These are phyloP conservation scores for Pammene aurita DNA, from an alignment of 2,888 invertebrate species.

Conservation along the genomic window DNA sequence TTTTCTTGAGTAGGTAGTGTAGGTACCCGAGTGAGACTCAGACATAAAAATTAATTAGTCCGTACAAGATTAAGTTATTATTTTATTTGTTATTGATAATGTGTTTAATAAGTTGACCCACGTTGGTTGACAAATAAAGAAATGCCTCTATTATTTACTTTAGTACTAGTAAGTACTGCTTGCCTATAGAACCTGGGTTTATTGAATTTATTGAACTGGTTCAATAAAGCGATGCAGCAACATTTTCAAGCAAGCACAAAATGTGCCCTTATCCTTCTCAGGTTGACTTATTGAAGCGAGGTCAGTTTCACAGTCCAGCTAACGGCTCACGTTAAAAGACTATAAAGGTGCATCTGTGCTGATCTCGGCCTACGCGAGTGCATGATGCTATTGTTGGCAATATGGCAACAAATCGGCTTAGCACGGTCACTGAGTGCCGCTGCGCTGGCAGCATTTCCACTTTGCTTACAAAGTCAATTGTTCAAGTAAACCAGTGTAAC, in stretches of 20 bases:
- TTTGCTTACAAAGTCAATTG: not conserved
- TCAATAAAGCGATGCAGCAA: no score
- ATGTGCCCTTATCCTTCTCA: not conserved
- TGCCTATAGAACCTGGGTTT: no score
- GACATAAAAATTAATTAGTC: not conserved
- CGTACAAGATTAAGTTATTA: no score
- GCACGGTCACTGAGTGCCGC: constrained; percentile 75
- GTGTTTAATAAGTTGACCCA: no score
- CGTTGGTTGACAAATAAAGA: no score
- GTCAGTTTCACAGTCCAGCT: not conserved
- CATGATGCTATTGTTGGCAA: constrained; percentile 38
- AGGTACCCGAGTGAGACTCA: not conserved
- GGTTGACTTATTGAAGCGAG: not conserved
- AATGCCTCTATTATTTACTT: no score
- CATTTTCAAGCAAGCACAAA: no score
- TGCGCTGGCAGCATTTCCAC: constrained; percentile 52
- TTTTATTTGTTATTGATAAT: no score
- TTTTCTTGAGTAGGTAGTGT: not conserved
- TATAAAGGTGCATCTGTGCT: constrained; percentile 17
- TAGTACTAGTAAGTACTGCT: no score
- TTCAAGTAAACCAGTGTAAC: not conserved
- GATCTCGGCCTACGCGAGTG: constrained; percentile 28
- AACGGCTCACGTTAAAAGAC: constrained; percentile 5
- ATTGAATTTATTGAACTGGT: no score
- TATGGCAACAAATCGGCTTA: constrained; percentile 78